These are phyloP conservation scores for Hydropsyche betteni DNA, from an alignment of 2,888 invertebrate genomes.

Conservation along the genomic window DNA sequence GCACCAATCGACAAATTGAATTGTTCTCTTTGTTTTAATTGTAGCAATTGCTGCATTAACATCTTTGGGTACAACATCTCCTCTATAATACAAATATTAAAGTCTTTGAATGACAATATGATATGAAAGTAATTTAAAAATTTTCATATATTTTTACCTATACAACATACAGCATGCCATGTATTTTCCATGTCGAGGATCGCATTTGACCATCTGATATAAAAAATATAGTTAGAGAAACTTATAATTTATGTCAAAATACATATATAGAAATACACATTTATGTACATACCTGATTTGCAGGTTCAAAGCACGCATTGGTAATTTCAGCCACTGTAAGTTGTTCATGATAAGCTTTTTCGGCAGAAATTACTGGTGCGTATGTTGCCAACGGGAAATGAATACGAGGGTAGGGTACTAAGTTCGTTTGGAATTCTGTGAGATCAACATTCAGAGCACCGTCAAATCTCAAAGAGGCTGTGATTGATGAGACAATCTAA, in stretches of 20 bases:
- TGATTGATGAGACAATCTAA: conserved; percentile 92
- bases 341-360: conserved; percentile 93
- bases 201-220: conserved; percentile 88
- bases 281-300: conserved; percentile 71
- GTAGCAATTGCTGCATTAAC: conserved; percentile 92
- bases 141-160: conserved; percentile 59
- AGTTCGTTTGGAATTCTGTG: conserved; percentile 92
- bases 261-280: conserved; percentile 5
- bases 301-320: conserved; percentile 94
- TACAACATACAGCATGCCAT: conserved; percentile 96
- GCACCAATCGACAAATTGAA: conserved; percentile 91
- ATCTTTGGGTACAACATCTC: conserved; percentile 93
- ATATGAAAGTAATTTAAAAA: conserved; percentile 44
- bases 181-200: conserved; percentile 89
- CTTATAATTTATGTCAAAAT: background rate
- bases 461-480: conserved; percentile 90
- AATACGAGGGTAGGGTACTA: conserved; percentile 94
- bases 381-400: conserved; percentile 94
- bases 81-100: conserved; percentile 63
- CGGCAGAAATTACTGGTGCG: conserved; percentile 91
- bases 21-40: conserved; percentile 92
- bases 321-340: conserved; percentile 92
- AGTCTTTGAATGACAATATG: conserved; percentile 48
- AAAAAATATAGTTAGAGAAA: conserved; percentile 47
- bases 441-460: conserved; percentile 93